Base-by-base conservation (phyloP, 2,797 vertebrate genomes). In the Anguilla anguilla region DNA sequence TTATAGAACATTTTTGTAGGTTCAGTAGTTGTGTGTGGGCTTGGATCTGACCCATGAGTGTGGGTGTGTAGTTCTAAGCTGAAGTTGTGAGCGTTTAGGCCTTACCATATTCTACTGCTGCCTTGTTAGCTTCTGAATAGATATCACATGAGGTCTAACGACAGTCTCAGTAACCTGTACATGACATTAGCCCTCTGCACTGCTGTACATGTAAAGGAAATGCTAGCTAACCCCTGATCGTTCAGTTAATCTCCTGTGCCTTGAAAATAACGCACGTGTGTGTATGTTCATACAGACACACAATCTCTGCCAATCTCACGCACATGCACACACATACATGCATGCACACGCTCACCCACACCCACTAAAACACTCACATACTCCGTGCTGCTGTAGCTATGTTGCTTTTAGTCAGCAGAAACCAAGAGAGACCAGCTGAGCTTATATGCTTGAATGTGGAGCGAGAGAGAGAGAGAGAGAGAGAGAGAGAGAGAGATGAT, bases 401-500 rank as follows among this genome's bases (percentile, higher is more conserved):
- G 51, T 35, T 39, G 22, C 79, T 4, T 82, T 22, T 46, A 82
- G 79, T 51, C 19, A 10, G 77, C 74, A 64, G 43, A 87, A 87
- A 87, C 53, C 53, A 25, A 31, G 57, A 57, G 55, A 79, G 82
- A 82, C 31, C 53, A 82, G 17, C 74, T 82, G 77, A 82, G 53
- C 74, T 81, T 55, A 59, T 53, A 81, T 59, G 74, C 77, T 55
- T 81, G 74, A 86, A 82, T 82, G 28, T 43, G 87, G 22, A 0
- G 43, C 22, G 25, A 17, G 85, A 84, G 79, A 17, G 19, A 74
- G 57, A 61, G 83, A 31, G 3, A 85, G 89, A 87, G 86, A 79
- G 85, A 88, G 77, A 89, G 86, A 59, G 57, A 83, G 61, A 46
- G 87, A 88, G 88, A 86, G 87, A 87, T 88, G 82, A 88, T 85